Conservation (phyloP, 2,113 vertebrate species). For the Gavia stellata region DNA sequence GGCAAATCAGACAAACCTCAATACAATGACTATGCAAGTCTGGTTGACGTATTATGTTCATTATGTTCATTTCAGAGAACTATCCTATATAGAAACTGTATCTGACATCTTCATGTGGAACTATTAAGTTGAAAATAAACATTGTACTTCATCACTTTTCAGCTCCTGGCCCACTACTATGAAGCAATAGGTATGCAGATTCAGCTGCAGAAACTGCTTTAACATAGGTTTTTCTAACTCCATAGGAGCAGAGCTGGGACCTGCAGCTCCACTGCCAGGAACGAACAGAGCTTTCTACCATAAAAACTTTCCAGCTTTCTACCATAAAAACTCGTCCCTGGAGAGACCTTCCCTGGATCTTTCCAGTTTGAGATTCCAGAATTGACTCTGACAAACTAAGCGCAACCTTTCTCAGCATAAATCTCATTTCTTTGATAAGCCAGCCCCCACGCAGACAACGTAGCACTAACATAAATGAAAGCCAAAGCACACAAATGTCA, state of each 20-base stretch:
- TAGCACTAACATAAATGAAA: not conserved
- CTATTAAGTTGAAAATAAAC: not conserved
- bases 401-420: not conserved
- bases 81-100: not conserved
- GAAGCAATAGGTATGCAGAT: not conserved
- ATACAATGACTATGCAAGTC: not conserved
- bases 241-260: not conserved
- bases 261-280: not conserved
- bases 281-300: not conserved
- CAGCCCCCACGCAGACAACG: fast-evolving
- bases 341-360: not conserved
- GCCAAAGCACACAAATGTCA: not conserved
- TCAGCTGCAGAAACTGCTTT: not conserved
- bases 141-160: not conserved
- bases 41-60: not conserved
- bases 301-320: not conserved
- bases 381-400: not conserved
- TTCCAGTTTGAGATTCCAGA: not conserved
- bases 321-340: not conserved
- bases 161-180: not conserved
- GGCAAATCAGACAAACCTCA: not conserved
- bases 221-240: not conserved
- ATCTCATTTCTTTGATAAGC: not conserved
- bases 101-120: not conserved
- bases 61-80: not conserved